phyloP scores from a whole-genome alignment of 53 echinoderm and acorn worm genomes.

The Holothuria leucospilota region DNA sequence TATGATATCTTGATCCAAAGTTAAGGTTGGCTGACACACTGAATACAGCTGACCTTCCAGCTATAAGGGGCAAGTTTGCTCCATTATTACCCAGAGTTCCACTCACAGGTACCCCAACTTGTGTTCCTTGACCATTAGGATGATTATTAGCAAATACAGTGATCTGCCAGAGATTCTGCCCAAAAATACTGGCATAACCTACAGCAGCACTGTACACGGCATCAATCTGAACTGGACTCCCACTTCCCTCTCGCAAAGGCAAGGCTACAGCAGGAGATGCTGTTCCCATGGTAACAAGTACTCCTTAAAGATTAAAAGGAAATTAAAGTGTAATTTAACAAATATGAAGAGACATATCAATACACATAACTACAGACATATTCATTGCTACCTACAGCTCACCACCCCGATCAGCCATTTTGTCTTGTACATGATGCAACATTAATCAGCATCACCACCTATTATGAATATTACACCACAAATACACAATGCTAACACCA shows the following conservation, averaged over 20 bases:
- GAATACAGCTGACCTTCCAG: background rate
- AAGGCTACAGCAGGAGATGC: too few relatives aligned
- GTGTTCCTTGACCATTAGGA: background rate
- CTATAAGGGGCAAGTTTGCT: slow-evolving; percentile 19
- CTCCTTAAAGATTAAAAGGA: too few relatives aligned
- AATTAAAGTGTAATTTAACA: too few relatives aligned
- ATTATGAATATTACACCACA: too few relatives aligned
- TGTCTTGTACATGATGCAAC: too few relatives aligned
- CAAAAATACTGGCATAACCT: slow-evolving; percentile 15
- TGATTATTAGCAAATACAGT: slow-evolving; percentile 9
- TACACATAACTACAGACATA: too few relatives aligned
- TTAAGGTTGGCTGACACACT: background rate
- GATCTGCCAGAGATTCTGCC: slow-evolving; percentile 33
- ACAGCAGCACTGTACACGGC: background rate
- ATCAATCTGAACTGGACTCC: background rate
- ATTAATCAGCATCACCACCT: too few relatives aligned
- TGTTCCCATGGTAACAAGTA: too few relatives aligned
- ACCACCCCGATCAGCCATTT: too few relatives aligned
- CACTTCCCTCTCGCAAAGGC: background rate
- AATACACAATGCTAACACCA: too few relatives aligned
- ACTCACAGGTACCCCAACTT: background rate
- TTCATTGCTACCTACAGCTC: too few relatives aligned
- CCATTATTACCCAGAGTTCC: background rate
- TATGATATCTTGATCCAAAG: background rate
- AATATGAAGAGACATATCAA: too few relatives aligned